These are phyloP conservation scores for Lophotriccus pileatus DNA, from an alignment of 2,797 vertebrate species.

Conservation along the genomic window DNA sequence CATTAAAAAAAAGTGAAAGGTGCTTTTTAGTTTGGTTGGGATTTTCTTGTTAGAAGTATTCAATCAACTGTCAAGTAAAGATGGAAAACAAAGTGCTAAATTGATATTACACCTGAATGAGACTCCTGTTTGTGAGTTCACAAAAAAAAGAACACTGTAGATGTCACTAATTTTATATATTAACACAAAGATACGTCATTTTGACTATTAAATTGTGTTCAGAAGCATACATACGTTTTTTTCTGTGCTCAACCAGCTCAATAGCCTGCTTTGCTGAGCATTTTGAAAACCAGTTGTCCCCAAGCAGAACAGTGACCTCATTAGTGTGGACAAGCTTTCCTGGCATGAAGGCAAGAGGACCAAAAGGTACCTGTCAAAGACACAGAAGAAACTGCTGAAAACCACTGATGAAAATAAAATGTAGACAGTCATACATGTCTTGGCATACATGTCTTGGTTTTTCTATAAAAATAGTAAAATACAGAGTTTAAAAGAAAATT, in stretches of 20 bases:
- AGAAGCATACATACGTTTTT: constrained; percentile 85
- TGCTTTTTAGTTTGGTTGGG: background rate
- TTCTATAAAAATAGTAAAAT: background rate
- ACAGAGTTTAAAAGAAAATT: background rate
- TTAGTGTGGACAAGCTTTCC: constrained; percentile 95
- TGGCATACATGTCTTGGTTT: background rate
- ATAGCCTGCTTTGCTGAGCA: constrained; percentile 93
- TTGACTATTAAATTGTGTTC: background rate
- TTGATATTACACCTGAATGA: background rate
- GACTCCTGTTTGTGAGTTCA: background rate
- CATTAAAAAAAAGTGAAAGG: background rate
- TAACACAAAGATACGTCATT: background rate
- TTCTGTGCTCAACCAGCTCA: constrained; percentile 87
- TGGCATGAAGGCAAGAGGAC: constrained; percentile 92
- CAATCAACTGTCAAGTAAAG: background rate
- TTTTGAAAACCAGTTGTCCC: constrained; percentile 97
- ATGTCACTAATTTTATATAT: background rate
- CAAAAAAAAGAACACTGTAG: background rate
- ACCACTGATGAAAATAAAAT: background rate
- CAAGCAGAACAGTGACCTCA: constrained; percentile 92
- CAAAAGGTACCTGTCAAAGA: constrained; percentile 89
- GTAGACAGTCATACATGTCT: background rate
- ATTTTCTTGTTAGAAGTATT: background rate
- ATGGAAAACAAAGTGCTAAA: background rate
- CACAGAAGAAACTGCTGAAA: background rate